These are phyloP conservation scores for Hemitrygon akajei DNA, from an alignment of 2,797 vertebrate genomes.

Conservation along the genomic window DNA sequence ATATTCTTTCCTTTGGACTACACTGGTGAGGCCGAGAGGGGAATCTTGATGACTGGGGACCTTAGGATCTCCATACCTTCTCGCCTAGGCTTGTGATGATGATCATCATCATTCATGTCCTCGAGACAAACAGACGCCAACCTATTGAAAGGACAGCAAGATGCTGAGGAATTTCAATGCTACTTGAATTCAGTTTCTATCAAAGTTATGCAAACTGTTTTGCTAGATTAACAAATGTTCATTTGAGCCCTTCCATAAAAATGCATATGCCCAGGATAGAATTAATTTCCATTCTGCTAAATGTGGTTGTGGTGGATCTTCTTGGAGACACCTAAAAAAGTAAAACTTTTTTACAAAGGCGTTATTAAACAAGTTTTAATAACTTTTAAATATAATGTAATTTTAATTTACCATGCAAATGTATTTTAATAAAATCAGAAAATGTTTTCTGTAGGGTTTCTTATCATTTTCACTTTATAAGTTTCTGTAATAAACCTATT, in stretches of 20 bases:
- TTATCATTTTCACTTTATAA: too few species aligned
- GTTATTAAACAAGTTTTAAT: background rate
- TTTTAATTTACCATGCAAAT: too few species aligned
- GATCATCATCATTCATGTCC: too few species aligned
- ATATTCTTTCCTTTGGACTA: too few species aligned
- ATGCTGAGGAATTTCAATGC: background rate
- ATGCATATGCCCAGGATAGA: background rate
- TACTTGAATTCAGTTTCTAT: background rate
- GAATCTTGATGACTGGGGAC: too few species aligned
- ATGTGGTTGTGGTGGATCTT: background rate
- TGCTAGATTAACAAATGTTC: background rate
- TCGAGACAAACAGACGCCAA: too few species aligned
- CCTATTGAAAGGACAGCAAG: background rate
- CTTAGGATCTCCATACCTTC: too few species aligned
- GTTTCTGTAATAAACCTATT: too few species aligned
- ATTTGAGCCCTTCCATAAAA: background rate
- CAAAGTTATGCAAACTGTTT: background rate
- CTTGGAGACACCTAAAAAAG: background rate
- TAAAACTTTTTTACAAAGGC: background rate
- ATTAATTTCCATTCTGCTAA: background rate
- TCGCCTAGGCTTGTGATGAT: too few species aligned
- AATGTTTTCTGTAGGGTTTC: too few species aligned
- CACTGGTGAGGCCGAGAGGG: too few species aligned
- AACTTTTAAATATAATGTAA: background rate
- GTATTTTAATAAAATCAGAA: too few species aligned